A percentile compares a stretch with the other conserved stretches of the same genome.
phyloP scores from a whole-genome alignment of 2,113 vertebrate species.

The Carollia perspicillata region DNA sequence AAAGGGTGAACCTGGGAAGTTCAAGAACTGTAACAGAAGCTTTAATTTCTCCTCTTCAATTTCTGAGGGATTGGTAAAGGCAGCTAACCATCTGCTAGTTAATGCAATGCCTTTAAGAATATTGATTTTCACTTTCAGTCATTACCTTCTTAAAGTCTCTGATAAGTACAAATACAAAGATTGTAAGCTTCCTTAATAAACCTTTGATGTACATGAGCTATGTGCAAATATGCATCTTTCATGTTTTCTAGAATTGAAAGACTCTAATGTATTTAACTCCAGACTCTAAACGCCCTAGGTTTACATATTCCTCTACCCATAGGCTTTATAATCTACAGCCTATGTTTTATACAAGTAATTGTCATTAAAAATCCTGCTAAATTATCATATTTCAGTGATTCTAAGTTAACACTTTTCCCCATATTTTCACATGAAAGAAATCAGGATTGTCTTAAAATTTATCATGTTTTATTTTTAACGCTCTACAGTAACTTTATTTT shows the following conservation, averaged over 20 bases:
- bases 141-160: background rate
- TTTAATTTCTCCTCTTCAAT: background rate
- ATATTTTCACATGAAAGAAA: background rate
- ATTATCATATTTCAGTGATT: background rate
- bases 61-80: background rate
- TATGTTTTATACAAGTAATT: background rate
- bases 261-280: constrained; percentile 5
- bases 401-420: background rate
- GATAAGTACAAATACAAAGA: constrained; percentile 1
- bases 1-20: background rate
- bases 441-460: constrained; percentile 1
- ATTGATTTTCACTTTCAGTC: constrained; percentile 1
- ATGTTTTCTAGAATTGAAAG: constrained; percentile 10
- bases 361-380: background rate
- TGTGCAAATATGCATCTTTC: background rate
- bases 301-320: background rate
- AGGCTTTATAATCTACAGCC: background rate
- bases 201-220: background rate
- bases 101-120: background rate
- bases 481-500: background rate
- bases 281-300: background rate
- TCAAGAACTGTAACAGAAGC: background rate
- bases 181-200: background rate
- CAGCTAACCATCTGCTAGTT: background rate
- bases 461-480: constrained; percentile 37